Evolutionary conservation across 2,113 vertebrate species (phyloP), one percentile per base, ranked within the genome.

Genomic region (Grammomys dolichurus): DNA sequence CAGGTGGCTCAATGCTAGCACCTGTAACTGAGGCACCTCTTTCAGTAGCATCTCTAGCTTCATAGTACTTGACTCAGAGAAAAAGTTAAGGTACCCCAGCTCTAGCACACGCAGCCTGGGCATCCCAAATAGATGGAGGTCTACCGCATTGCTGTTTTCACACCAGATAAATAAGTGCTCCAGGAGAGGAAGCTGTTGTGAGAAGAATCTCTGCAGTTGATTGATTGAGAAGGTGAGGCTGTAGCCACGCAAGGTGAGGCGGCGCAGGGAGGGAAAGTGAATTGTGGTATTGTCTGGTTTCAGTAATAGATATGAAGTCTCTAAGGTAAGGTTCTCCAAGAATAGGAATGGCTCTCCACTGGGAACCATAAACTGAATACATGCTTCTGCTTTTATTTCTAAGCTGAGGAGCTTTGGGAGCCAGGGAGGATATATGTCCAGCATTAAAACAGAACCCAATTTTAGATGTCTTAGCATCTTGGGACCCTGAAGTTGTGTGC

Each of bases 111-210:
- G 20, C 0, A 87, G 69, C 13, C 77, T 93, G 28, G 93, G 75
- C 93, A 92, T 76, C 26, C 7, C 85, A 33, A 14, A 56, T 3
- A 96, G 67, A 60, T 2, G 6, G 10, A 96, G 28, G 43, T 26
- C 1, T 26, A 67, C 48, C 33, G 33, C 1, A 1, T 63, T 13
- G 1, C 3, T 19, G 4, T 51, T 51, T n/a, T 91, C 24, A 60
- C 93, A 91, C 92, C 77, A 94, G 51, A 97, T 91, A 72, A 92
- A 46, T 43, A 91, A 63, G 26, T 89, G n/a, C 20, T 95, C 87
- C 56, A 96, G 82, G 72, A 76, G 13, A 1, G 43, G 92, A 43
- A 96, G 43, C 10, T 48, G 77, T 60, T 80, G 33, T 51, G 72
- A 26, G 43, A 97, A 90, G 82, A 91, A 51, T 19, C 51, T 51